Base-by-base conservation (phyloP, 2,113 vertebrate species). In the Otis tarda region DNA sequence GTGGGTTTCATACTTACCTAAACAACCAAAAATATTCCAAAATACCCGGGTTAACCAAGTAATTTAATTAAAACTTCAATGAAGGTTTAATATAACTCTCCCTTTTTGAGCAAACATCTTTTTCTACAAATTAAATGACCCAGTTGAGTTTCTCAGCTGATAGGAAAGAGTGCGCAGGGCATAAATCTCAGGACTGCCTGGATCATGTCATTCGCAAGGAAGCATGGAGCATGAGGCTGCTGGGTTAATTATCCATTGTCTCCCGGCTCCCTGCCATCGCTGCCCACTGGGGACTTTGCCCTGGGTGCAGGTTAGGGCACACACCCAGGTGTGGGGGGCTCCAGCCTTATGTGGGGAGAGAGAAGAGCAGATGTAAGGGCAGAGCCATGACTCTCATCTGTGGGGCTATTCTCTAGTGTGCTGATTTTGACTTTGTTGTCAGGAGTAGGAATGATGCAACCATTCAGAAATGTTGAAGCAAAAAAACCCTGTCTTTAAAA, bases 371-470 rank as follows among this genome's bases (percentile, higher is more conserved):
- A 23, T 7, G 14, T 37, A 22, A n/a, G 23, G 45, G 9, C 43
- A 37, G 73, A 80, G 76, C 59, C 25, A 57, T 21, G 65, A 12
- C 18, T 59, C 65, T 37, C 57, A 39, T 61, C 39, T 65, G 41
- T 25, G 67, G 52, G 94, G 68, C 57, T 94, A 67, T 77, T 91
- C 89, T 89, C 11, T 6, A 49, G 31, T 30, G 41, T 87, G 64
- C 79, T 76, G 67, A 76, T 87, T 71, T 37, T 64, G 63, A 52
- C 57, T 77, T 94, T 90, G 89, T 63, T 90, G 86, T 93, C 61
- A 91, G 68, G 69, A 91, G 68, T 96, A 94, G 82, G 60, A 96
- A 82, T 92, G 92, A 87, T 76, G 93, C 94, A 96, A 94, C 61
- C 45, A 14, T 56, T 89, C 31, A 95, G 83, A 95, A 96, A 94